Evolutionary conservation across 2,113 vertebrate genomes (phyloP), one percentile per base, ranked within the genome.

Genomic region (Podarcis muralis): DNA sequence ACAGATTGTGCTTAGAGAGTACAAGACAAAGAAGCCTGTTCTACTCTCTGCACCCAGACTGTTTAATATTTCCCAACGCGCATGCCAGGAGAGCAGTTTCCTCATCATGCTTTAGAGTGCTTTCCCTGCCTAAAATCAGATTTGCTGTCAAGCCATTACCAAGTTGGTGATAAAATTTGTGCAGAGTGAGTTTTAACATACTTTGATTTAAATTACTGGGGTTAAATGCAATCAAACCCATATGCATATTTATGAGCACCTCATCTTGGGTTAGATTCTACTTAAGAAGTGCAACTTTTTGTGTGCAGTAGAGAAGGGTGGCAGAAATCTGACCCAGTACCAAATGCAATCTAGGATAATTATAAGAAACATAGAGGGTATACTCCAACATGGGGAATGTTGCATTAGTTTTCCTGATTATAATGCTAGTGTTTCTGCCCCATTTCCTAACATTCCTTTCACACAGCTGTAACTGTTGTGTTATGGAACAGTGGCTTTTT

Each of bases 201-300:
- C 59, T 83, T 88, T 88, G 80, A 76, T 76, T 88, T 88, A 76
- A 88, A 88, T 83, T 88, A 76, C 71, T 18, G 32, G 66, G 66
- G 81, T 88, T 75, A 83, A 88, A 88, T 88, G 87, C 30, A 88
- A 88, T 66, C 87, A 32, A 48, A 66, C 37, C 37, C 6, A 43
- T 40, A 65, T 83, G 57, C 37, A 83, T 83, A 88, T 88, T 83
- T 83, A 88, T 25, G 27, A 88, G 57, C 32, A 81, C 32, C 53
- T 74, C 59, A 32, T 43, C 57, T 82, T 75, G 18, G 57, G 37
- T 76, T 88, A 59, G 15, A 30, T 40, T 87, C 66, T 74, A 23
- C n/a, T 80, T 78, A 57, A 53, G 48, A 80, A n/a, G 23, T 87
- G 62, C 30, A 53, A 68, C 30, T 72, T 81, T 53, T 57, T 69